phyloP scores from a whole-genome alignment of 2,888 invertebrate genomes.

The Volucella inflata region DNA sequence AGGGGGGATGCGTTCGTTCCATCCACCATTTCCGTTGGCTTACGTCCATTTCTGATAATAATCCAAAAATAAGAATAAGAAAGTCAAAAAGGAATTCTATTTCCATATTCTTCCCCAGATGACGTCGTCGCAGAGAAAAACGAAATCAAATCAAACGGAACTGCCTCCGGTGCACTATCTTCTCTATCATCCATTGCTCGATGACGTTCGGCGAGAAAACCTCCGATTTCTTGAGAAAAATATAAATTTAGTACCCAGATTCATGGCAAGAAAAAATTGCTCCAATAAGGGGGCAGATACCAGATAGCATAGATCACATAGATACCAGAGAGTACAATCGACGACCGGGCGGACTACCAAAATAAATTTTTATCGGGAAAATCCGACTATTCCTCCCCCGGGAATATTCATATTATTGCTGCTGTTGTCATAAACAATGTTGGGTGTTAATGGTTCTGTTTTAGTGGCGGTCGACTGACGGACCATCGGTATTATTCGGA shows the following conservation, averaged over 20 bases:
- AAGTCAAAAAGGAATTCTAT: conserved; percentile 44
- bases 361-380: conserved; percentile 49
- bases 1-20: neutral
- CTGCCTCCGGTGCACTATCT: neutral
- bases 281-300: neutral
- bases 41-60: neutral
- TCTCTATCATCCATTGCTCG: conserved; percentile 4
- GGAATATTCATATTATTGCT: conserved; percentile 14
- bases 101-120: conserved; percentile 33
- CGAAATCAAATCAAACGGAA: neutral
- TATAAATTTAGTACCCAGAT: conserved; percentile 21
- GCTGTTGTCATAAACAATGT: conserved; percentile 54
- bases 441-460: conserved; percentile 51
- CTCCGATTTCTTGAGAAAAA: neutral
- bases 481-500: neutral
- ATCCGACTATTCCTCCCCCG: conserved; percentile 34
- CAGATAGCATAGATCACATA: too few relatives aligned
- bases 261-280: conserved; percentile 30
- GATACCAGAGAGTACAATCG: neutral
- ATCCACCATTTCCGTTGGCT: conserved; percentile 21
- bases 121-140: neutral
- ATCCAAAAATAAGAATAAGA: too few relatives aligned
- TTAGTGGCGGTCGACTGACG: conserved; percentile 2
- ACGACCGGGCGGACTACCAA: conserved; percentile 23
- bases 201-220: neutral